Percentiles rank a stretch among this genome's conserved stretches.
These are phyloP conservation scores for Diorhabda elongata DNA, from an alignment of 1,140 invertebrate species.

Conservation along the genomic window DNA sequence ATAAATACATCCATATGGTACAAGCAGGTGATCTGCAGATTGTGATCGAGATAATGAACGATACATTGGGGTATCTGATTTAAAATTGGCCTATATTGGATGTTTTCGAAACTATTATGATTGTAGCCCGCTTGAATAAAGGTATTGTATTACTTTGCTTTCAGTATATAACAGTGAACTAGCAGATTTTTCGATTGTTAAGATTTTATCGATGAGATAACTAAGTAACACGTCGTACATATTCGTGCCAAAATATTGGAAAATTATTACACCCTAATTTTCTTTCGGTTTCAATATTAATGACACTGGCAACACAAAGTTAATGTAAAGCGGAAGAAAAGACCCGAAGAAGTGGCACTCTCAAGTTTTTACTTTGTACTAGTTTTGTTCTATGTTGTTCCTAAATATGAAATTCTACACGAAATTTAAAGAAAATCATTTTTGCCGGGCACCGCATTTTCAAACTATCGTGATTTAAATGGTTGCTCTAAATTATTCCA, in stretches of 20 bases:
- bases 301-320: too few relatives aligned
- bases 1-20: slow-evolving; percentile 15
- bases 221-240: neutral
- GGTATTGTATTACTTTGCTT: slow-evolving; percentile 11
- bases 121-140: slow-evolving; percentile 13
- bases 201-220: neutral
- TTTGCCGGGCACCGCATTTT: too few relatives aligned
- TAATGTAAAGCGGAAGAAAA: too few relatives aligned
- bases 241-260: neutral
- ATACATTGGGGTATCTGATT: slow-evolving; percentile 17
- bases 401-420: too few relatives aligned
- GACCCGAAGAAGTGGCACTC: too few relatives aligned
- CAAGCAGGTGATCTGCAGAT: slow-evolving; percentile 16
- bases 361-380: too few relatives aligned
- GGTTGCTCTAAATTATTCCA: too few relatives aligned
- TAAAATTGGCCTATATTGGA: slow-evolving; percentile 21
- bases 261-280: too few relatives aligned
- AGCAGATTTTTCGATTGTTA: neutral
- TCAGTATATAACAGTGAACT: neutral
- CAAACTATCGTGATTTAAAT: too few relatives aligned
- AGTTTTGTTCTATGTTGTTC: too few relatives aligned
- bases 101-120: slow-evolving; percentile 18
- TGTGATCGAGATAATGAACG: slow-evolving; percentile 20
- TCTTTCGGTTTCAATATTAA: too few relatives aligned
- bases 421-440: too few relatives aligned